These are phyloP conservation scores for Microcebus lehilahytsara DNA, from an alignment of 2,113 vertebrate species.

Conservation along the genomic window DNA sequence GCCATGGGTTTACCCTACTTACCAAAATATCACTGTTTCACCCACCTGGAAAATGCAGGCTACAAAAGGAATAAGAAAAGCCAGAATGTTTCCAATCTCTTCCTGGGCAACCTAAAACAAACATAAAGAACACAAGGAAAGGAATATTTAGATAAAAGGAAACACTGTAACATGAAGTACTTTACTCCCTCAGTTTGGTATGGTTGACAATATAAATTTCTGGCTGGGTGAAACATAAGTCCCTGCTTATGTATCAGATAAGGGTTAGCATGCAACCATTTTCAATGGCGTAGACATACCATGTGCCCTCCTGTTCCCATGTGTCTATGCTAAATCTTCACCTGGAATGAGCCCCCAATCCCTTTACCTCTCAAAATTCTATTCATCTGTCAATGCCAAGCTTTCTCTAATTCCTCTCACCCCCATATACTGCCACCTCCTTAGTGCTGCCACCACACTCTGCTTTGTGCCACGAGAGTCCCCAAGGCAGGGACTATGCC, in stretches of 20 bases:
- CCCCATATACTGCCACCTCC: not conserved
- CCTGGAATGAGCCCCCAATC: not conserved
- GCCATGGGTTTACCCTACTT: not conserved
- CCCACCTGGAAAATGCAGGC: slow-evolving; percentile 93
- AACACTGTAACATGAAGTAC: not conserved
- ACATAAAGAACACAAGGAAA: slow-evolving; percentile 42
- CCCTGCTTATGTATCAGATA: not conserved
- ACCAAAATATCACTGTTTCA: not conserved
- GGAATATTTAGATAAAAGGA: not conserved
- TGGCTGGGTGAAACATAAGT: not conserved
- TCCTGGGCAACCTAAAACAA: slow-evolving; percentile 90
- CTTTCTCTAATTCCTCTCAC: too few relatives aligned
- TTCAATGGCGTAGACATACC: not conserved
- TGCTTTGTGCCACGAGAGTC: not conserved
- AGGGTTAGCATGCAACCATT: rapidly evolving
- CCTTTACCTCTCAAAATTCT: not conserved
- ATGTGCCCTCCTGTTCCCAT: not conserved
- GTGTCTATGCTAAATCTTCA: not conserved
- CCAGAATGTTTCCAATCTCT: slow-evolving; percentile 90
- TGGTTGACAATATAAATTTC: not conserved
- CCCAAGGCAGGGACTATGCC: not conserved
- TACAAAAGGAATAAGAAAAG: slow-evolving; percentile 93
- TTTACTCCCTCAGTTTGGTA: not conserved
- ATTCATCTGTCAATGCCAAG: not conserved
- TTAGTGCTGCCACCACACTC: not conserved